Evolutionary conservation across 2,797 vertebrate species (phyloP), one percentile per base, ranked within the genome.

Genomic region (Buceros bicornis): DNA sequence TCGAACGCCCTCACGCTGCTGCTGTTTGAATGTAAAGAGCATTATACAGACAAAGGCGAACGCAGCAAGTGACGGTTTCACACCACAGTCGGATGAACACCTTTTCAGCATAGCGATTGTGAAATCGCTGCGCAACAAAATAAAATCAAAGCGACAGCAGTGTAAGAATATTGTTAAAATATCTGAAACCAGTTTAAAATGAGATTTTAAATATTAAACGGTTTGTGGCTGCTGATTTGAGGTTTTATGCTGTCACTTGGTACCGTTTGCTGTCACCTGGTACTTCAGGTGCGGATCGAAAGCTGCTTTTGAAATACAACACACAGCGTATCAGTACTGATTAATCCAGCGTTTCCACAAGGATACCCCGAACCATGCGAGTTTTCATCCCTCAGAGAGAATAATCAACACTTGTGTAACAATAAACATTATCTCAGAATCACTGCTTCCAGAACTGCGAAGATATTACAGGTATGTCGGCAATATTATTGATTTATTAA

Each of bases 401-500:
- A 37, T n/a, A 89, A 65, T 47, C 35, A 70, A 37, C 26, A n/a
- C 22, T 48, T 94, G 50, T 62, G 4, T 71, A 60, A 54, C 90
- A 90, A 29, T 48, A 77, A 69, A 42, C 57, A 51, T 88, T 43
- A 51, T 79, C 31, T 82, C 70, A 70, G 20, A 92, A 82, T 74
- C 31, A 47, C 74, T 81, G 2, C 92, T 97, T 93, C 89, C 92
- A 95, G 91, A 86, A 82, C 91, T 35, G 54, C 94, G 90, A 96
- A 72, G 87, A 64, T 92, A 82, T 17, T 50, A 58, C 67, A 57
- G 42, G 20, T 65, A 47, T 67, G 57, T 83, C 91, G 37, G 50
- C 93, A 95, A 89, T 89, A 83, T 70, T 95, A 93, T 81, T 92
- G 37, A 80, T 97, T 96, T 97, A 93, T 94, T 96, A 87, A 70